phyloP scores from a whole-genome alignment of 2,888 invertebrate genomes.

The Ceratothoa steindachneri region DNA sequence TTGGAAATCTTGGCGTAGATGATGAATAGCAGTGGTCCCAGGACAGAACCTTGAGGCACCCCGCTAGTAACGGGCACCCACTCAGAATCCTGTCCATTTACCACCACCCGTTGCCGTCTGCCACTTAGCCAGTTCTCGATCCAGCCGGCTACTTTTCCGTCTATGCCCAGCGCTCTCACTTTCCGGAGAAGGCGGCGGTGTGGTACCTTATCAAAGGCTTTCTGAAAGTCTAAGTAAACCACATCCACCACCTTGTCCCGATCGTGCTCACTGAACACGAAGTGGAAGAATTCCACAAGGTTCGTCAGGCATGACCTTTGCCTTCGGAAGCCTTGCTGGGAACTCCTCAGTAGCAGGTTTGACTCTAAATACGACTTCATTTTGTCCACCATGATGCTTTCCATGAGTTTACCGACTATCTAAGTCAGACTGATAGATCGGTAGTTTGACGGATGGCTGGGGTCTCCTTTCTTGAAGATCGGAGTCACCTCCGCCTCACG shows the following conservation, averaged over 20 bases:
- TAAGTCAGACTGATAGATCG: neutral
- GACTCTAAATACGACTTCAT: neutral
- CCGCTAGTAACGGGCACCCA: slow-evolving; percentile 7
- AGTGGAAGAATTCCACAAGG: neutral
- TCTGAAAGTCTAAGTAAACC: neutral
- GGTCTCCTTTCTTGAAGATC: neutral
- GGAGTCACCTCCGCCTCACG: neutral
- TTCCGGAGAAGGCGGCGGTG: neutral
- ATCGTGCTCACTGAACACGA: neutral
- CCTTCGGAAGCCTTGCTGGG: neutral
- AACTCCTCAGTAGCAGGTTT: neutral
- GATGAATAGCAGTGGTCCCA: slow-evolving; percentile 9
- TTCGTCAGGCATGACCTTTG: neutral
- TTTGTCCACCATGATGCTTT: neutral
- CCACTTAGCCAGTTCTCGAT: neutral
- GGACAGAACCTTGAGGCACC: slow-evolving; percentile 16
- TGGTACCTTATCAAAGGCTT: slow-evolving; percentile 19
- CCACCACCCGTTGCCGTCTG: neutral
- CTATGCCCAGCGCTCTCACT: neutral
- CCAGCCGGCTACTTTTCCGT: neutral
- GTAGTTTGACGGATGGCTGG: neutral
- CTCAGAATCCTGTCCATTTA: neutral
- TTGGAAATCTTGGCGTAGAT: neutral
- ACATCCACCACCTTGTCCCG: neutral
- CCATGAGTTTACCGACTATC: neutral